Evolutionary conservation across 2,113 vertebrate genomes (phyloP).

Genomic region (Sula dactylatra): DNA sequence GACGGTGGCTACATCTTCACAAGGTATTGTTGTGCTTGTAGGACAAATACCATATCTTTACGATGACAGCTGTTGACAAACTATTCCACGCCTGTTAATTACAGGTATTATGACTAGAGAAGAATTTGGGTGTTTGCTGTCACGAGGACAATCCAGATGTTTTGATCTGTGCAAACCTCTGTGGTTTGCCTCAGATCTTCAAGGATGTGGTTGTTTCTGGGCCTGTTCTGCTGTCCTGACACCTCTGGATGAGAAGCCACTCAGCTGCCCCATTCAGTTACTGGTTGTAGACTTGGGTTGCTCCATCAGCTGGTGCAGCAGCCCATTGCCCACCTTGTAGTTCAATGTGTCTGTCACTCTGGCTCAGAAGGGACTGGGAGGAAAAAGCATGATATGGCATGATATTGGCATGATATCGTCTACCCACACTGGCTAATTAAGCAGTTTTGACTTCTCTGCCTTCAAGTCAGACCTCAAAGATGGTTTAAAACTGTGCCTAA

Average conservation of each 20-base stretch:
- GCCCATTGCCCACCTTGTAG: background rate
- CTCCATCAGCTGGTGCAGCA: background rate
- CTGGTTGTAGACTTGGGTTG: background rate
- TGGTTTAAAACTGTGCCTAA: background rate
- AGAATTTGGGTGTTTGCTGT: conserved; percentile 41
- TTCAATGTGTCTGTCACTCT: background rate
- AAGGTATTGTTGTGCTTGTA: background rate
- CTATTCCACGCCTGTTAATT: conserved; percentile 56
- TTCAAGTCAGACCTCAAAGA: background rate
- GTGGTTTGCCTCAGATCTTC: background rate
- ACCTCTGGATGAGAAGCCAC: background rate
- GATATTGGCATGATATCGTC: background rate
- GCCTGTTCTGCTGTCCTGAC: background rate
- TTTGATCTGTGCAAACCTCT: background rate
- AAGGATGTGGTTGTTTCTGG: background rate
- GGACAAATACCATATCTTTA: conserved; percentile 19
- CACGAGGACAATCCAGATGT: background rate
- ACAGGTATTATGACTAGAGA: background rate
- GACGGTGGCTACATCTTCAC: background rate
- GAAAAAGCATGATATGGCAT: background rate
- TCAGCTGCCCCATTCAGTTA: background rate
- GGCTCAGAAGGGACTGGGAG: accelerated
- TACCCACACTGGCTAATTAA: background rate
- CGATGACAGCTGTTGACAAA: conserved; percentile 55
- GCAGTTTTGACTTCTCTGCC: background rate